phyloP scores from a whole-genome alignment of 1,140 invertebrate species.

The Nixonia krombeini region DNA sequence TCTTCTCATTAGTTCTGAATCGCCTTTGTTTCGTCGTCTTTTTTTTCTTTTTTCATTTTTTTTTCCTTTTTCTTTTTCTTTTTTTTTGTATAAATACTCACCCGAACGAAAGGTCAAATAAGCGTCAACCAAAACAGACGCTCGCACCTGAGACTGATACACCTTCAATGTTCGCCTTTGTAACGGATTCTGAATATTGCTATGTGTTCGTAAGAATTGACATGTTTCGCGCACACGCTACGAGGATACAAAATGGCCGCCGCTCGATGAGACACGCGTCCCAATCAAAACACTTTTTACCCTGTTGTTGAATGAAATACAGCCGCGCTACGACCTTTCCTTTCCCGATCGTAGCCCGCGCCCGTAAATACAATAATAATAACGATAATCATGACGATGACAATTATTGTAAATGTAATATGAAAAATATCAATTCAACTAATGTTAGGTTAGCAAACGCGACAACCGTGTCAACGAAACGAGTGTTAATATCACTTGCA shows the following conservation, averaged over 20 bases:
- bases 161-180: constrained; percentile 4
- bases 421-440: constrained; percentile 7
- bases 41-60: constrained; percentile 8
- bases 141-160: constrained; percentile 10
- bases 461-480: constrained; percentile 3
- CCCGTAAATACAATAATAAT: constrained; percentile 54
- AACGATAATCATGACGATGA: constrained; percentile 24
- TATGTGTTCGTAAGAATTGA: constrained; percentile 64
- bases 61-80: background rate
- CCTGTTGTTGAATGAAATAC: constrained; percentile 69
- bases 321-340: constrained; percentile 53
- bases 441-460: constrained; percentile 5
- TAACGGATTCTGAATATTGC: constrained; percentile 55
- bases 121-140: constrained; percentile 19
- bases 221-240: constrained; percentile 49
- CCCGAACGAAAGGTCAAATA: constrained; percentile 14
- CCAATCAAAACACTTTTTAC: constrained; percentile 62
- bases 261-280: constrained; percentile 54
- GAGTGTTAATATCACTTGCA: constrained; percentile 7
- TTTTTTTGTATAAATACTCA: background rate
- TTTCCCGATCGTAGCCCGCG: constrained; percentile 45
- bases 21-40: too few species aligned
- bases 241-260: constrained; percentile 63
- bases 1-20: constrained; percentile 3
- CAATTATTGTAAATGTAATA: constrained; percentile 30